Conservation (phyloP, 2,113 vertebrate genomes). For the Melanerpes aurifrons region DNA sequence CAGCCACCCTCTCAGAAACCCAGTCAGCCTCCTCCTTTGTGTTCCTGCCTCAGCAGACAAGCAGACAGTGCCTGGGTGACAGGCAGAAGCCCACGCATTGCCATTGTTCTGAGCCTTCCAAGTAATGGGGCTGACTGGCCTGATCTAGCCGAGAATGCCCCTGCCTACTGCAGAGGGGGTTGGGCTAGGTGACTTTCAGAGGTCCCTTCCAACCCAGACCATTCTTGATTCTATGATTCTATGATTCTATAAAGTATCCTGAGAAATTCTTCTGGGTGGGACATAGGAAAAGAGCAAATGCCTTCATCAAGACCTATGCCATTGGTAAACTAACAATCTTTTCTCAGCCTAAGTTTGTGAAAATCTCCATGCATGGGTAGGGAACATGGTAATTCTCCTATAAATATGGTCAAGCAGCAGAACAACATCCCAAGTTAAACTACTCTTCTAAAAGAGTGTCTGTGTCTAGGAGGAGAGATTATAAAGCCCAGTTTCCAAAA, state of each 20-base stretch:
- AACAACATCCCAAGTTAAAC: slow-evolving; percentile 13
- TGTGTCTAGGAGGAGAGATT: slow-evolving; percentile 1
- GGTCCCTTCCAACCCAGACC: too few species aligned
- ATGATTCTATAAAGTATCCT: background rate
- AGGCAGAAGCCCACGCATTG: background rate
- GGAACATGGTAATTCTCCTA: background rate
- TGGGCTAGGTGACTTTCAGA: too few species aligned
- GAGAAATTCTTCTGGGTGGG: background rate
- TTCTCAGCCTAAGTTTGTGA: background rate
- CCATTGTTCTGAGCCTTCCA: background rate
- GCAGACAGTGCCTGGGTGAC: slow-evolving; percentile 3
- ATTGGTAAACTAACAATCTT: background rate
- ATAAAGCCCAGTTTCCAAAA: slow-evolving; percentile 5
- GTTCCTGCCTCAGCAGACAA: background rate
- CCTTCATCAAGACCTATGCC: background rate
- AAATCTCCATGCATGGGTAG: background rate
- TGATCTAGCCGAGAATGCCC: too few species aligned
- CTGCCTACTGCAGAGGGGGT: too few species aligned
- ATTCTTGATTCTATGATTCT: too few species aligned
- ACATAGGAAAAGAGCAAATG: background rate
- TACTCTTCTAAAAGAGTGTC: background rate
- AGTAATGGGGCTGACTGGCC: background rate
- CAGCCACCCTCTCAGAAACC: background rate
- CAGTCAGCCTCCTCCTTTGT: slow-evolving; percentile 16
- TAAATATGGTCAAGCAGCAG: background rate